Evolutionary conservation across 1,140 invertebrate species (phyloP), one percentile per base, ranked within the genome.

Genomic region (Dendrolimus punctatus): DNA sequence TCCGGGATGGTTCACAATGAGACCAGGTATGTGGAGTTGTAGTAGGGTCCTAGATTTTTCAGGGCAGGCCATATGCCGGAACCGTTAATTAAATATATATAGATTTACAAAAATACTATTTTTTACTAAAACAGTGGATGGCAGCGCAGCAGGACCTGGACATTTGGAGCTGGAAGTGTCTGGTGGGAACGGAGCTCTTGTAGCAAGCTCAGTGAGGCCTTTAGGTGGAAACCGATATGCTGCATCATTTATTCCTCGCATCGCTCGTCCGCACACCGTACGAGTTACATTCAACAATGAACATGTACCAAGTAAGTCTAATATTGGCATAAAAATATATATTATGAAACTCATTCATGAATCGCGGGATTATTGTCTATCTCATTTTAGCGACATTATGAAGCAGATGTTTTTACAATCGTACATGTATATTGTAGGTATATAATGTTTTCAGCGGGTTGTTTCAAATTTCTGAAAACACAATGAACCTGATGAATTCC

Each of bases 251-350:
- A 95, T 96, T 40, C 96, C 97, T 0, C 94, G 96, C 68, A 92
- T 96, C 71, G 90, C 93, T 7, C 91, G 95, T 36, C 90, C 91
- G 37, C 96, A 98, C 87, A 90, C 92, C 4, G 94, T 99, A 8
- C 95, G 98, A 73, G 98, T 99, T 90, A 96, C 94, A 50, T 99
- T 99, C 87, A 99, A 99, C 86, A 95, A 95, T 36, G 93, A 97
- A 79, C 92, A 93, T 64, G 95, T 99, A 8, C 93, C 95, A 75
- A 96, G 97, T 97, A 88, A 93, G 93, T 90, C 5, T 44, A 5
- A 10, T n/a, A 9, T 40, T 41, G 4, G 5, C 23, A 8, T 23
- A 46, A 37, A 6, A 3, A 38, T 46, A 46, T 46, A 37, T 38
- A 6, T 46, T 37, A 37, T 46, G 8, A 8, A 8, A 37, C 8